A percentile compares a stretch with the other conserved stretches of the same genome.
These are phyloP conservation scores for Pristionchus mayeri DNA, from an alignment of 2,888 invertebrate species.

Conservation along the genomic window DNA sequence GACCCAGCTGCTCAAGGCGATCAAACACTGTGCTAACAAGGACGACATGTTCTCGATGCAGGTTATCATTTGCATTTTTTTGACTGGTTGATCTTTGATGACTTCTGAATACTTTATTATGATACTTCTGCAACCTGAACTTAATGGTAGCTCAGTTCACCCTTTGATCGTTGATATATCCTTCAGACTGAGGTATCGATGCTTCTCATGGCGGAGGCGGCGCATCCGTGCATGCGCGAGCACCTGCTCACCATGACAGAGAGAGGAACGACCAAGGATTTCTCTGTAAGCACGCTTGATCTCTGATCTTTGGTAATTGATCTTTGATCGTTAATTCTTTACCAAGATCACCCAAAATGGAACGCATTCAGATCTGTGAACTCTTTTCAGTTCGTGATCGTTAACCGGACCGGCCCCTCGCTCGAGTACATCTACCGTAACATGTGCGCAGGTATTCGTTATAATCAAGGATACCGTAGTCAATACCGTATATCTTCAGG, in stretches of 20 bases:
- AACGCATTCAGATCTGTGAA: not conserved
- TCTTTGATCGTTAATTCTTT: not conserved
- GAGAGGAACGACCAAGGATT: conserved; percentile 39
- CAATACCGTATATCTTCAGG: not conserved
- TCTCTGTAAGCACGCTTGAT: not conserved
- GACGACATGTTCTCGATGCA: conserved; percentile 23
- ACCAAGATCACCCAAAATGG: not conserved
- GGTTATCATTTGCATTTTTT: too few relatives aligned
- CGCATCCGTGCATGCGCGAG: not conserved
- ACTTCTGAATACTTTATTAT: not conserved
- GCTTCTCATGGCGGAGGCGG: conserved; percentile 1
- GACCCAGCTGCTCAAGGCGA: conserved; percentile 10
- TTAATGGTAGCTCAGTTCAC: not conserved
- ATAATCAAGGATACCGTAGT: too few relatives aligned
- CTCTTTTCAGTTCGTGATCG: not conserved
- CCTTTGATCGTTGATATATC: not conserved
- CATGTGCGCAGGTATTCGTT: not conserved
- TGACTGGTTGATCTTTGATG: not conserved
- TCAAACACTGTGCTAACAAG: conserved; percentile 9
- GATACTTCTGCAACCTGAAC: not conserved
- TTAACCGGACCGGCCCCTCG: conserved; percentile 14
- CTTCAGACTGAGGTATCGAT: not conserved
- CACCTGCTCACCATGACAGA: not conserved
- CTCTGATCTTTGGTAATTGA: not conserved
- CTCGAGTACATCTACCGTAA: conserved; percentile 12